Conservation (phyloP, 2,113 vertebrate genomes). For the Xiphorhynchus elegans region DNA sequence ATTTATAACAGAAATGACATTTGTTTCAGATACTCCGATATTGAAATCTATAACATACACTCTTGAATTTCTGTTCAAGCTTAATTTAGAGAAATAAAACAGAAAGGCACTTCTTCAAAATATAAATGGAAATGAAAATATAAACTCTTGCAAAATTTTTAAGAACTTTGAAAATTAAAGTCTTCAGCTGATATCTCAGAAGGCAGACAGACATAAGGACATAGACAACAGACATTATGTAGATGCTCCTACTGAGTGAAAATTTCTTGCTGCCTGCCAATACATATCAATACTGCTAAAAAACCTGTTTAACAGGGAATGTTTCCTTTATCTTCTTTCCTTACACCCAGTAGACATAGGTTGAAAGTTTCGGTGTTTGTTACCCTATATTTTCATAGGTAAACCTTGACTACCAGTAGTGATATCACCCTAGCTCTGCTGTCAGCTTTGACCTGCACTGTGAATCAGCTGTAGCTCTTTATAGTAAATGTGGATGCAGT, state of each 20-base stretch:
- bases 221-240: background rate
- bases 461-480: background rate
- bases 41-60: background rate
- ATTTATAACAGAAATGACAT: background rate
- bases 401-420: background rate
- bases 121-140: background rate
- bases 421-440: background rate
- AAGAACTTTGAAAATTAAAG: background rate
- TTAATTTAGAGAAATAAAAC: background rate
- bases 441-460: background rate
- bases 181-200: background rate
- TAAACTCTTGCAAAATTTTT: background rate
- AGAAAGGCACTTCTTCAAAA: background rate
- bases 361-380: background rate
- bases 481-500: accelerated
- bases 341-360: background rate
- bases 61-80: background rate
- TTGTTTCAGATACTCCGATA: background rate
- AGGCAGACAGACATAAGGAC: background rate
- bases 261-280: background rate
- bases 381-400: background rate
- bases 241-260: background rate
- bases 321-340: background rate
- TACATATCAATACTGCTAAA: background rate
- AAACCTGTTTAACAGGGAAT: background rate